A percentile compares a stretch with the other conserved stretches of the same genome.
phyloP scores from a whole-genome alignment of 2,888 invertebrate genomes.

The Amphipyra tragopoginis region DNA sequence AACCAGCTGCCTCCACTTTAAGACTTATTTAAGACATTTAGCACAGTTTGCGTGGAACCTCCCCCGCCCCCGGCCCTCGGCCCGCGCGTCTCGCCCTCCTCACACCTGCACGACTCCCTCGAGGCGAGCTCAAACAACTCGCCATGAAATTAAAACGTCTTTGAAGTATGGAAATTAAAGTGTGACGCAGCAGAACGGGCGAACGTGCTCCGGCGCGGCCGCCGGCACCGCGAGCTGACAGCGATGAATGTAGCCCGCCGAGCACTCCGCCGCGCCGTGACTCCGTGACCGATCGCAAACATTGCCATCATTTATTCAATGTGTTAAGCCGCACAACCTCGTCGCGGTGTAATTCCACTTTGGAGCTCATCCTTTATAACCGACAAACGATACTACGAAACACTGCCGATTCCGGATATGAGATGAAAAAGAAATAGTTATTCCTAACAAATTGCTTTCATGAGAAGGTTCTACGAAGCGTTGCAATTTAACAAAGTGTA shows the following conservation, averaged over 20 bases:
- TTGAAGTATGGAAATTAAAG: slow-evolving; percentile 63
- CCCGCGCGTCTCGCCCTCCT: slow-evolving; percentile 7
- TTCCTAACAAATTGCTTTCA: neutral
- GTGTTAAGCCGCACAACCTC: neutral
- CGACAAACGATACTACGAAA: neutral
- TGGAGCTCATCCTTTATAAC: neutral
- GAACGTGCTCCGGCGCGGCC: neutral
- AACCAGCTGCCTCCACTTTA: slow-evolving; percentile 24
- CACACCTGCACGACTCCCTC: slow-evolving; percentile 34
- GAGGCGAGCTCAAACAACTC: slow-evolving; percentile 44
- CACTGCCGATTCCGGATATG: neutral
- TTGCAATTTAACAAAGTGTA: neutral
- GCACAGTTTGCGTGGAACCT: slow-evolving; percentile 9
- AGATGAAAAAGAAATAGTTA: neutral
- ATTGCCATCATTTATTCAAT: slow-evolving; percentile 5
- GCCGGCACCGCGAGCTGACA: neutral
- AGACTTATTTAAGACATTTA: slow-evolving; percentile 45
- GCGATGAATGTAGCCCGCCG: slow-evolving; percentile 1
- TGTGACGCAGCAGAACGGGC: slow-evolving; percentile 54
- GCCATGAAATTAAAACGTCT: slow-evolving; percentile 66
- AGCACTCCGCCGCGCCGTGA: slow-evolving; percentile 1
- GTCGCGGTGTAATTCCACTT: neutral
- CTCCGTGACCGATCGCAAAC: slow-evolving; percentile 2
- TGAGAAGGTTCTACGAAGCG: neutral
- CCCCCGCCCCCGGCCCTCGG: neutral